A percentile compares a stretch with the other conserved stretches of the same genome.
phyloP scores from a whole-genome alignment of 2,888 invertebrate species.

The Drosophila nigricruria region DNA sequence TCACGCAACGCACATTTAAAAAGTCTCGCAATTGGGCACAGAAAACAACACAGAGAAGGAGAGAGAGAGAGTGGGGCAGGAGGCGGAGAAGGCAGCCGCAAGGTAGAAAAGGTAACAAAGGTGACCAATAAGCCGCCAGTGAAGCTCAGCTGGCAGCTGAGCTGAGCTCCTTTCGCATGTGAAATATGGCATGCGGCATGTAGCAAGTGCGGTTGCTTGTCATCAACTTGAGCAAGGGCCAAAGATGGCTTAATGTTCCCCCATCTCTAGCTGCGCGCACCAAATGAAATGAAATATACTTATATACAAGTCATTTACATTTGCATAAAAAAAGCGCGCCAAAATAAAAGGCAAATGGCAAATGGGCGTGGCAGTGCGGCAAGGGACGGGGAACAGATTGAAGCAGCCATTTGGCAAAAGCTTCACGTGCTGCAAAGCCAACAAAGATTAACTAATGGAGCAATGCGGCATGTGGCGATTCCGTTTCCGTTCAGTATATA shows the following conservation, averaged over 20 bases:
- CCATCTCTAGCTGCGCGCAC: conserved; percentile 24
- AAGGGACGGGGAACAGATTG: background rate
- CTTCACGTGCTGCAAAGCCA: conserved; percentile 56
- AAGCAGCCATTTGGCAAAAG: conserved; percentile 48
- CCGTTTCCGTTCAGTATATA: conserved; percentile 25
- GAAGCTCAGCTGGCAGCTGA: conserved; percentile 30
- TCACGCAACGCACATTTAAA: conserved; percentile 70
- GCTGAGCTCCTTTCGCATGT: conserved; percentile 19
- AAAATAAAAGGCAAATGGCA: conserved; percentile 22
- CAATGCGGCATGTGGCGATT: conserved; percentile 29
- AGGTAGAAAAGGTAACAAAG: background rate
- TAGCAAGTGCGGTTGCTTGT: conserved; percentile 32
- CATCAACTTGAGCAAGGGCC: conserved; percentile 32
- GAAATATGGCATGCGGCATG: conserved; percentile 33
- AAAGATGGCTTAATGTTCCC: conserved; percentile 34
- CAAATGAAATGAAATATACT: conserved; percentile 55
- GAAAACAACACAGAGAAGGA: background rate
- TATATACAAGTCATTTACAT: conserved; percentile 54
- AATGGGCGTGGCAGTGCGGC: background rate
- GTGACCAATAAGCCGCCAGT: conserved; percentile 42
- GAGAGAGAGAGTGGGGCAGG: background rate
- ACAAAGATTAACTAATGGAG: conserved; percentile 58
- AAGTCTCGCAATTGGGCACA: conserved; percentile 28
- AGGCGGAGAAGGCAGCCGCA: background rate
- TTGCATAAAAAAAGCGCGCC: conserved; percentile 62